Percentiles rank a stretch among this genome's conserved stretches.
These are phyloP conservation scores for Drosophila burlai DNA, from an alignment of 1,140 invertebrate species.

Conservation along the genomic window DNA sequence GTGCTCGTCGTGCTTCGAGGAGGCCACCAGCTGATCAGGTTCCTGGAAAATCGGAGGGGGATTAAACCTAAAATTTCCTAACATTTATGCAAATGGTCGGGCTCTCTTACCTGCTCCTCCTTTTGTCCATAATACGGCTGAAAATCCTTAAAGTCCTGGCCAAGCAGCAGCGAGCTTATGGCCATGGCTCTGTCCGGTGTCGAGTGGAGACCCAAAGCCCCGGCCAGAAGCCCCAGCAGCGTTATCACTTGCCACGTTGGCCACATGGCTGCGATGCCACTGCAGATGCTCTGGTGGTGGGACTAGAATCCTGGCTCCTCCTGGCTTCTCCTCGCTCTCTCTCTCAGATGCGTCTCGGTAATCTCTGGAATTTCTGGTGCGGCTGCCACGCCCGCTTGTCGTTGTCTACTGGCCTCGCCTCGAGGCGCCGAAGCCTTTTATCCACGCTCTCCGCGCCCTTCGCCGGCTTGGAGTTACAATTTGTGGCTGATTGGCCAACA, in stretches of 20 bases:
- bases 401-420: conserved; percentile 56
- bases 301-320: conserved; percentile 22
- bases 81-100: not conserved
- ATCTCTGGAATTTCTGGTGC: conserved; percentile 23
- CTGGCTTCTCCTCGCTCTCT: not conserved
- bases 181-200: conserved; percentile 60
- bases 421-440: conserved; percentile 58
- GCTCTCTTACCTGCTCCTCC: conserved; percentile 4
- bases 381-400: conserved; percentile 61
- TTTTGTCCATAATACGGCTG: conserved; percentile 34
- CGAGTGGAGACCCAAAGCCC: conserved; percentile 52
- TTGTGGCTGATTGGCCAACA: conserved; percentile 79
- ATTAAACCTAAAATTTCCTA: not conserved
- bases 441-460: conserved; percentile 23
- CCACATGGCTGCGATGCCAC: conserved; percentile 28
- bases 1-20: conserved; percentile 66
- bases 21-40: conserved; percentile 75
- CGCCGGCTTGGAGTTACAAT: conserved; percentile 21
- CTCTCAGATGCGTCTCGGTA: not conserved
- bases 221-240: conserved; percentile 50
- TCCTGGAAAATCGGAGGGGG: not conserved
- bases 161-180: conserved; percentile 49
- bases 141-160: conserved; percentile 48
- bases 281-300: conserved; percentile 25
- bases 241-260: conserved; percentile 60